Evolutionary conservation across 2,888 invertebrate species (phyloP).

Genomic region (Tortrix viridana): DNA sequence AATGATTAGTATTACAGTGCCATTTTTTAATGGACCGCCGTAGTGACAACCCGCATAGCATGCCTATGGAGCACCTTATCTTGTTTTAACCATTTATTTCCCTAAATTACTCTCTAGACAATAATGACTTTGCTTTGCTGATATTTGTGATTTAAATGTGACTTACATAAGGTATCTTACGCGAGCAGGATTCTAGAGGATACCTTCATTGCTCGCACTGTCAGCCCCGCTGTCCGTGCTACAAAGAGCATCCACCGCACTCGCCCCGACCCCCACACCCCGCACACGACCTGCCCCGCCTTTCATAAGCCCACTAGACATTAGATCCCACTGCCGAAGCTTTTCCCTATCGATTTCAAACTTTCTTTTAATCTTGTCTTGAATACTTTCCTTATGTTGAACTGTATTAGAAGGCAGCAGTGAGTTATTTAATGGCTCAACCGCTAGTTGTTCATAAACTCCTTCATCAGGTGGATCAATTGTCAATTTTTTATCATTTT

Average conservation of each 20-base stretch:
- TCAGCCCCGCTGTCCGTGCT: conserved; percentile 74
- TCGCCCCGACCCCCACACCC: conserved; percentile 59
- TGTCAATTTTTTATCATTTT: conserved; percentile 55
- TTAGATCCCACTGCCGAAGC: conserved; percentile 93
- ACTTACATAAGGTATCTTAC: conserved; percentile 80
- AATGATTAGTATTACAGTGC: conserved; percentile 34
- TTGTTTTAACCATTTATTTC: conserved; percentile 58
- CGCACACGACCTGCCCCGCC: conserved; percentile 70
- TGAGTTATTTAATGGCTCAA: conserved; percentile 62
- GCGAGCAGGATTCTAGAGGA: conserved; percentile 79
- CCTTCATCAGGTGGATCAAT: conserved; percentile 76
- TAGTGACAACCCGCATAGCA: conserved; percentile 47
- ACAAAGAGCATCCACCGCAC: conserved; percentile 66
- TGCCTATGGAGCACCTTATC: conserved; percentile 73
- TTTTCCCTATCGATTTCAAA: conserved; percentile 92
- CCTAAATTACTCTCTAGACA: conserved; percentile 42
- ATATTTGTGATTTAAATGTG: conserved; percentile 65
- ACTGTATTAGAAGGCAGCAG: conserved; percentile 38
- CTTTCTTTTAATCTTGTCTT: conserved; percentile 65
- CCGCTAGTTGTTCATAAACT: conserved; percentile 83
- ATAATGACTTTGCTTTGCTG: conserved; percentile 78
- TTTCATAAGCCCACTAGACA: conserved; percentile 92
- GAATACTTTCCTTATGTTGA: conserved; percentile 41
- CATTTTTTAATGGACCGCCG: conserved; percentile 25
- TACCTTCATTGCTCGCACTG: conserved; percentile 81